Evolutionary conservation across 1,140 invertebrate genomes (phyloP).

Genomic region (Rhagoletis zephyria): DNA sequence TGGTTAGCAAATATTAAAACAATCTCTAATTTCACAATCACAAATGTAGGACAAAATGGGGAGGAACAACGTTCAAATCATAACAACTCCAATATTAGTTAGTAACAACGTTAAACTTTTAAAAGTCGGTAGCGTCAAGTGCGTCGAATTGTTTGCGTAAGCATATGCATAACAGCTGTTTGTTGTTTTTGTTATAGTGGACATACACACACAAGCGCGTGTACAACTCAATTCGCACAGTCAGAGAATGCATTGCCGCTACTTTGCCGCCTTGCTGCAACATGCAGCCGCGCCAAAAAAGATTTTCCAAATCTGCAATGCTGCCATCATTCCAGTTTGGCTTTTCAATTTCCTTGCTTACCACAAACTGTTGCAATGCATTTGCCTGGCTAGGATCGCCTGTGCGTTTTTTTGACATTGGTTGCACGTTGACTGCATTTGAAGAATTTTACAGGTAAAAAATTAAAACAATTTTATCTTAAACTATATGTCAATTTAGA

Average conservation of each 20-base stretch:
- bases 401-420: neutral
- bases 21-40: slow-evolving; percentile 51
- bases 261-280: slow-evolving; percentile 35
- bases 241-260: neutral
- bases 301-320: neutral
- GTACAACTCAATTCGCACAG: neutral
- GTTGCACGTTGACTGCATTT: slow-evolving; percentile 38
- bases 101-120: slow-evolving; percentile 18
- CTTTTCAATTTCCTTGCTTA: slow-evolving; percentile 16
- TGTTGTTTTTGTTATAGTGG: neutral
- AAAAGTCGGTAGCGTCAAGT: slow-evolving; percentile 7
- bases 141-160: slow-evolving; percentile 41
- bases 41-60: slow-evolving; percentile 21
- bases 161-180: slow-evolving; percentile 39
- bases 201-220: neutral
- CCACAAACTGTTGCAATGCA: slow-evolving; percentile 17
- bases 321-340: slow-evolving; percentile 39
- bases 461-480: slow-evolving; percentile 53
- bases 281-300: slow-evolving; percentile 15
- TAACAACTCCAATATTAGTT: neutral
- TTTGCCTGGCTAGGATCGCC: neutral
- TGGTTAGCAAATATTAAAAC: slow-evolving; percentile 9
- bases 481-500: slow-evolving; percentile 51
- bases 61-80: slow-evolving; percentile 18
- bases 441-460: slow-evolving; percentile 53